A percentile compares a stretch with the other conserved stretches of the same genome.
phyloP scores from a whole-genome alignment of 1,140 invertebrate species.

The Drosophila kanapiae region DNA sequence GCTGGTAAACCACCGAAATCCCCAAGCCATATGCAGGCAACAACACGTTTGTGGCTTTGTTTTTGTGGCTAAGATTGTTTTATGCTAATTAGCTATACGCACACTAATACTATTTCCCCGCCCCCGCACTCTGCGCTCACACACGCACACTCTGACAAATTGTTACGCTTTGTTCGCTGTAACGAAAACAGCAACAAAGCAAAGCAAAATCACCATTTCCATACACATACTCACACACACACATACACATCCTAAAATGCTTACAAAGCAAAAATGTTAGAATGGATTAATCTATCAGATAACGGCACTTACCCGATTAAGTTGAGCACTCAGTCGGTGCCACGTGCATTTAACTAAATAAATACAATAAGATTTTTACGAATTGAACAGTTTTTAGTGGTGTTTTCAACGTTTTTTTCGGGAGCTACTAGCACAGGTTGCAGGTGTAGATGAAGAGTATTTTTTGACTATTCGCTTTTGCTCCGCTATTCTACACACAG shows the following conservation, averaged over 20 bases:
- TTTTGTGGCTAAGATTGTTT: constrained; percentile 43
- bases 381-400: constrained; percentile 15
- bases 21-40: constrained; percentile 51
- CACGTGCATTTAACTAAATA: constrained; percentile 7
- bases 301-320: constrained; percentile 44
- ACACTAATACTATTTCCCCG: constrained; percentile 13
- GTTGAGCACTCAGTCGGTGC: neutral
- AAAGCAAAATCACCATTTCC: constrained; percentile 35
- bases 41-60: constrained; percentile 59
- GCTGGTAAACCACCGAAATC: constrained; percentile 40
- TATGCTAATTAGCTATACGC: constrained; percentile 62
- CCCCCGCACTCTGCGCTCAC: neutral
- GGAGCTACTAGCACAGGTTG: constrained; percentile 57
- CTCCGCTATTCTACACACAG: constrained; percentile 77
- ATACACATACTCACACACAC: constrained; percentile 24
- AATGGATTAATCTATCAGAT: constrained; percentile 5
- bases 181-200: constrained; percentile 54
- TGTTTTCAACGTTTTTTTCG: constrained; percentile 34
- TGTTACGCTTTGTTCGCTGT: constrained; percentile 67
- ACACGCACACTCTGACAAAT: constrained; percentile 38
- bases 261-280: constrained; percentile 28
- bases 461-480: constrained; percentile 69
- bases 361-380: neutral
- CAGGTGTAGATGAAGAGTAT: constrained; percentile 67
- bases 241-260: constrained; percentile 12